phyloP scores from a whole-genome alignment of 2,113 vertebrate species.

The Strix uralensis region DNA sequence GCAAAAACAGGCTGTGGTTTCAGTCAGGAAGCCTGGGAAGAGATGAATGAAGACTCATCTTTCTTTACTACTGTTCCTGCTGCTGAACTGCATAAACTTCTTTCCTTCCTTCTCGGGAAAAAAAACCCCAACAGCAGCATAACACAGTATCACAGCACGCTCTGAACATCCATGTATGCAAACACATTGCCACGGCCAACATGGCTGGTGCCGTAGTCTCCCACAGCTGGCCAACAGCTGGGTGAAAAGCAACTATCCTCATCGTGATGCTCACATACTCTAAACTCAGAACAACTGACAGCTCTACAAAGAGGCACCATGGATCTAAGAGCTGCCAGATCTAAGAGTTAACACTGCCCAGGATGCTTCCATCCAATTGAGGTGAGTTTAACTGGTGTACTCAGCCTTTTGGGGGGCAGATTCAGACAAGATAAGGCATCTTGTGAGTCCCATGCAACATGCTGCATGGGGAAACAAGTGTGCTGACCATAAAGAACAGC shows the following conservation, averaged over 20 bases:
- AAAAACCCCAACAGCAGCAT: not conserved
- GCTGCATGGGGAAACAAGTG: not conserved
- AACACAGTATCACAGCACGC: not conserved
- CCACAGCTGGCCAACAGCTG: not conserved
- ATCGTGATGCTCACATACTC: not conserved
- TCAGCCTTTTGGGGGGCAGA: not conserved
- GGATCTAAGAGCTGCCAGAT: too few relatives aligned
- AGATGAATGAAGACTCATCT: not conserved
- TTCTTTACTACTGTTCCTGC: not conserved
- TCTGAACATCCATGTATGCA: not conserved
- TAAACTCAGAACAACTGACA: not conserved
- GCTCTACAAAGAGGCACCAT: not conserved
- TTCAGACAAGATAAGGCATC: not conserved
- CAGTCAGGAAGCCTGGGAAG: not conserved
- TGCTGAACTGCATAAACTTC: not conserved
- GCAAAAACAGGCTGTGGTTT: not conserved
- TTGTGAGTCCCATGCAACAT: fast-evolving
- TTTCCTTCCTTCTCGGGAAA: not conserved
- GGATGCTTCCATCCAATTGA: not conserved
- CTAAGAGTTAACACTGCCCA: not conserved
- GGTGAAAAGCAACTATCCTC: not conserved
- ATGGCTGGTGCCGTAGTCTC: not conserved
- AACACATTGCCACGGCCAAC: not conserved
- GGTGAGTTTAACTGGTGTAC: not conserved
- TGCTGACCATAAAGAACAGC: not conserved